Conservation (phyloP, 2,113 vertebrate genomes). For the Danio rerio region DNA sequence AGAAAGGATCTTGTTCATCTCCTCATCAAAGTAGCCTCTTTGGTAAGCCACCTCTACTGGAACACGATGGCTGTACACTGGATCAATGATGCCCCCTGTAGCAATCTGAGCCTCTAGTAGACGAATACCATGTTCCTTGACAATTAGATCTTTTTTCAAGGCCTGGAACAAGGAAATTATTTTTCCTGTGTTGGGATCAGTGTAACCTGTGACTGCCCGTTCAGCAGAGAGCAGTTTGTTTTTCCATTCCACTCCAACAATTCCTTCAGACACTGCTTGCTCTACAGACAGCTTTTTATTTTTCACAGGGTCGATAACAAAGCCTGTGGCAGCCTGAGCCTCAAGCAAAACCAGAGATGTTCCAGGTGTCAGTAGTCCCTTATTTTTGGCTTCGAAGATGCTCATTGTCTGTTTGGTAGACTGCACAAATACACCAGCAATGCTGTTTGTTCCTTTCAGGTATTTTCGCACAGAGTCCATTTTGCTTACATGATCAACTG, state of each 20-base stretch:
- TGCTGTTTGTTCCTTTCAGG: conserved; percentile 77
- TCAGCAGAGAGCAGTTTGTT: conserved; percentile 75
- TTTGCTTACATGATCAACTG: conserved; percentile 77
- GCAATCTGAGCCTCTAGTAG: conserved; percentile 83
- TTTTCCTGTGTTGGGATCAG: conserved; percentile 71
- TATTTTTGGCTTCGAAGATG: conserved; percentile 78
- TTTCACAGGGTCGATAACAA: conserved; percentile 83
- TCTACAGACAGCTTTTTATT: conserved; percentile 89
- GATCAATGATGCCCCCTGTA: conserved; percentile 86
- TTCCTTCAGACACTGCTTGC: conserved; percentile 87
- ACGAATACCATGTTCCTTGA: conserved; percentile 73
- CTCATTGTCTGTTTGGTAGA: conserved; percentile 74
- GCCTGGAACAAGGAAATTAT: conserved; percentile 78
- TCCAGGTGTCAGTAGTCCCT: conserved; percentile 83
- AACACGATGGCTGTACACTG: conserved; percentile 81
- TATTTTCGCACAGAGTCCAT: conserved; percentile 85
- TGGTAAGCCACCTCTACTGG: conserved; percentile 84
- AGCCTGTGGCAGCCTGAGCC: conserved; percentile 87
- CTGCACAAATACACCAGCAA: conserved; percentile 71
- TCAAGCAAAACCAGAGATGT: conserved; percentile 85
- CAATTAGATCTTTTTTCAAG: conserved; percentile 72
- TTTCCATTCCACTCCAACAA: conserved; percentile 92
- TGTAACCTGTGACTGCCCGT: conserved; percentile 75
- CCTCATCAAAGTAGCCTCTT: conserved; percentile 85
- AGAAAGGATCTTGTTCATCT: conserved; percentile 78